Evolutionary conservation across 2,113 vertebrate species (phyloP).

Genomic region (Hiodon tergisus): DNA sequence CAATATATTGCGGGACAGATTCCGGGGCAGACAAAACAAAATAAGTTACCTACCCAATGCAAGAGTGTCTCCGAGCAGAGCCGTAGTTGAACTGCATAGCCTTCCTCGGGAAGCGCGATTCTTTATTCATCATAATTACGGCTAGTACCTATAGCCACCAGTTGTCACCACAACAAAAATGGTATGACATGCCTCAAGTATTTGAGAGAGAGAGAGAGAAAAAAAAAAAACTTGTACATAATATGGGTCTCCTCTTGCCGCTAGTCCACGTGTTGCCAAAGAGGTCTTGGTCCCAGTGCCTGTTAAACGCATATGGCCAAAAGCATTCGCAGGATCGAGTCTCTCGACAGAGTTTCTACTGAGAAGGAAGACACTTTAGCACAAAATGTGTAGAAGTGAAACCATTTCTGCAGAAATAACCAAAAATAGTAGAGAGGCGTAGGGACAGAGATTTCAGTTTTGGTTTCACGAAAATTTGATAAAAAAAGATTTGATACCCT

Average conservation of each 20-base stretch:
- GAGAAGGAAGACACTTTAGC: background rate
- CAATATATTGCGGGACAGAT: background rate
- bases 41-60: slow-evolving; percentile 62
- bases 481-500: too few species aligned
- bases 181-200: slow-evolving; percentile 1
- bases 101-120: slow-evolving; percentile 56
- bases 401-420: too few species aligned
- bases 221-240: too few species aligned
- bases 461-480: slow-evolving; percentile 2
- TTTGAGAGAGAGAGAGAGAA: background rate
- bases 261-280: too few species aligned
- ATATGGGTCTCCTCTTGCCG: too few species aligned
- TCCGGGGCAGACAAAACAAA: background rate
- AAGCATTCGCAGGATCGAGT: background rate
- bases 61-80: slow-evolving; percentile 70
- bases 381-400: too few species aligned
- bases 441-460: too few species aligned
- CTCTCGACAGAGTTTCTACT: background rate
- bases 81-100: slow-evolving; percentile 52
- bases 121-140: slow-evolving; percentile 61
- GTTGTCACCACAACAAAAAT: background rate
- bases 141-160: background rate
- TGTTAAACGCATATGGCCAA: background rate
- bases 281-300: too few species aligned
- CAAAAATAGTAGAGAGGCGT: too few species aligned